Evolutionary conservation across 2,888 invertebrate genomes (phyloP), one percentile per base, ranked within the genome.

Genomic region (Troglohyphantes excavatus): DNA sequence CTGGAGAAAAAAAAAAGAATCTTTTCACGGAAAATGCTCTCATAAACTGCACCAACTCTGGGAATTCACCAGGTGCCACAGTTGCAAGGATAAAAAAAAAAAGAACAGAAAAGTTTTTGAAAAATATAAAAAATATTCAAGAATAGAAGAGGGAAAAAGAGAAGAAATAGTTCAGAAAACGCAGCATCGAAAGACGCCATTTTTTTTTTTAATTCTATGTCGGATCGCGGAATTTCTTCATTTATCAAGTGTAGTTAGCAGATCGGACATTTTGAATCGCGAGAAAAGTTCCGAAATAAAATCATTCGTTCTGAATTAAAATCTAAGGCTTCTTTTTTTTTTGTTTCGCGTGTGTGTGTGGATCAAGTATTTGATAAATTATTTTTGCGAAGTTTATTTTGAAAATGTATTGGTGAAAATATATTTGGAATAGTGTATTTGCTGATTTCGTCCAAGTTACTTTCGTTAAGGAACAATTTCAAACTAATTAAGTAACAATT

Each of bases 121-220:
- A 53, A 53, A 76, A 63, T 19, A 13, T 63, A 63, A 78, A 78
- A 78, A 78, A 78, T 70, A 72, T 72, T 46, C 72, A 7, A 19
- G 53, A 59, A 76, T n/a, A 68, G 29, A 26, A 59, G 17, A n/a
- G n/a, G 33, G 17, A 46, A 46, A 75, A 75, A 13, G 21, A 29
- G 67, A 72, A 82, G 61, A 63, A 72, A 23, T 61, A 70, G 59
- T 46, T 29, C 43, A 29, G 70, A 33, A 33, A 9, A n/a, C 23
- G 23, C 65, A 65, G 43, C 17, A 46, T 72, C 23, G 70, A 68
- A 23, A 23, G 23, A 26, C 65, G 73, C 21, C 73, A 39, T 73
- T 83, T 83, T 83, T 81, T 73, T 83, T 83, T 83, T 81, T 83
- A 61, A 83, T 72, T 83, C 83, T 73, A 63, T 63, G 73, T 73